phyloP scores from a whole-genome alignment of 2,888 invertebrate genomes.

The Patella depressa region DNA sequence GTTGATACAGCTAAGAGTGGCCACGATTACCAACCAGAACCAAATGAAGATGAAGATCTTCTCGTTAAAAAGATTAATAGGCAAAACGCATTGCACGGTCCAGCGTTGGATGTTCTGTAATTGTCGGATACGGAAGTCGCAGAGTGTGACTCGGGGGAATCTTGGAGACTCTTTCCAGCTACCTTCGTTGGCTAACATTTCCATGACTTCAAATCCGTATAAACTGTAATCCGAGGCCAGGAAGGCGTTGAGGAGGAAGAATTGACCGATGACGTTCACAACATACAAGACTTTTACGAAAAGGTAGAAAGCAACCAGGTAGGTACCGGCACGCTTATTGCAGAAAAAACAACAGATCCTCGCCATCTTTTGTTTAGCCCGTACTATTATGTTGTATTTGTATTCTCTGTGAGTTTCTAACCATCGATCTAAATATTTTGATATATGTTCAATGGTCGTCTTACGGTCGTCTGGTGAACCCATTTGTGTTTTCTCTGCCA shows the following conservation, averaged over 20 bases:
- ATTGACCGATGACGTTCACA: conserved; percentile 60
- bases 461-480: conserved; percentile 60
- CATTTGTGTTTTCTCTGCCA: conserved; percentile 60
- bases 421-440: conserved; percentile 62
- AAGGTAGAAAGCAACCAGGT: conserved; percentile 58
- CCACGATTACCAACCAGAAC: conserved; percentile 63
- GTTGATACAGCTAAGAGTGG: conserved; percentile 47
- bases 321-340: conserved; percentile 62
- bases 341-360: conserved; percentile 57
- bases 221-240: conserved; percentile 61
- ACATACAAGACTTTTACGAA: conserved; percentile 57
- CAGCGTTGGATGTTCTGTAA: conserved; percentile 60
- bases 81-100: conserved; percentile 64
- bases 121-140: conserved; percentile 63
- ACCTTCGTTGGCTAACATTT: conserved; percentile 31
- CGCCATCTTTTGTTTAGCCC: conserved; percentile 51
- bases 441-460: conserved; percentile 56
- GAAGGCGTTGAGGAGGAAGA: conserved; percentile 64
- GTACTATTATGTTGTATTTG: conserved; percentile 54
- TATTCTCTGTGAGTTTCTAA: conserved; percentile 57
- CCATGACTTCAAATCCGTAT: conserved; percentile 59
- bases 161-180: conserved; percentile 52
- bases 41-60: conserved; percentile 66
- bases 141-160: conserved; percentile 62
- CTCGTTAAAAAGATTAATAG: conserved; percentile 64